Evolutionary conservation across 2,888 invertebrate genomes (phyloP), one percentile per base, ranked within the genome.

Genomic region (Operophtera brumata): DNA sequence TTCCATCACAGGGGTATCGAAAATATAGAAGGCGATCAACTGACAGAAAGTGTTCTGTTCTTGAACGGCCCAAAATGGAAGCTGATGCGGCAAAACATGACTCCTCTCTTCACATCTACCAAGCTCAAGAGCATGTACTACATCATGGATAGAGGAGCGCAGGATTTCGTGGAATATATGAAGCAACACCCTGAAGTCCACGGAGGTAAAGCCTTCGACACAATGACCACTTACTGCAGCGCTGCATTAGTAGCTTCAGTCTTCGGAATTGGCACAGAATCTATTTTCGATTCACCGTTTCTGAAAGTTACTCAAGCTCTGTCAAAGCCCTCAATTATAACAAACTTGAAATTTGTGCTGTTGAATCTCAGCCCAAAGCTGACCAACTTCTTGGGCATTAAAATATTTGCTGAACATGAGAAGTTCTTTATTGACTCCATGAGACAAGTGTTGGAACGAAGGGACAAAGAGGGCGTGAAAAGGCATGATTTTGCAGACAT

Each of bases 81-180:
- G 54, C 54, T 75, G 7, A 73, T 83, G 46, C 57, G 85, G 1
- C 80, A 82, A 34, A 84, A 76, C 36, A 67, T 87, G 65, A 75
- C 80, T 0, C 82, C 86, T 0, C 66, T 80, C 1, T 86, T 87
- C 53, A 82, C 83, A 0, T 62, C 74, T 0, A 65, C 66, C 0
- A 86, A 85, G 56, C 64, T 86, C 8, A 81, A 81, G 52, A 80
- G 75, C 37, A 81, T 87, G 80, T 84, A 73, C 57, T 75, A 75
- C 34, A 75, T 82, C n/a, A 75, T 84, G 44, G 77, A 77, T 10
- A 76, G 70, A 53, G 67, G 77, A 14, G 78, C 77, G 0, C 64
- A 66, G 45, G 80, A 82, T 47, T 80, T 81, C 10, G 67, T 78
- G 1, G 56, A 64, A 0, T 69, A 69, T 40, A 52, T 82, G 3